Evolutionary conservation across 1,140 invertebrate species (phyloP), one percentile per base, ranked within the genome.

Genomic region (Drosophila persimilis): DNA sequence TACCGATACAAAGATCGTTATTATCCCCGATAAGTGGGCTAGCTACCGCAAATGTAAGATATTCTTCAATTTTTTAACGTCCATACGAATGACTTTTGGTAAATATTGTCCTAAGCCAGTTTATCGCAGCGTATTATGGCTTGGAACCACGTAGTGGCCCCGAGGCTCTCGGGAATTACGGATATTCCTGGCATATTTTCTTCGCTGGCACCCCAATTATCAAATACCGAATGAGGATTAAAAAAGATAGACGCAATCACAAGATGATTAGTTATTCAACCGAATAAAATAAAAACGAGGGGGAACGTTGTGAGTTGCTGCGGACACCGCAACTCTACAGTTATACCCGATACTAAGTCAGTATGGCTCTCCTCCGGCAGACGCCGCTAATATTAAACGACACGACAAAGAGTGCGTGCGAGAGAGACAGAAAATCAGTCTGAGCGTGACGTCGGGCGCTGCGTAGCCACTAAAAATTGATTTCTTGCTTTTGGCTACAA

Each of bases 181-280:
- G 74, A 46, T 67, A 85, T 85, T 70, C 77, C 44, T 78, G 62
- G 71, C 83, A 86, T 74, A 75, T 55, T 64, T 86, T 20, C 55
- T 48, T 26, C 46, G 48, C 43, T 45, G 39, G 20, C 31, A 11
- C 48, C 53, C 66, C 55, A 50, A 67, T 73, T 67, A 53, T 44
- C 51, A 55, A 72, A 72, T 20, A 41, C 55, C 39, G 31, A 75
- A 66, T 51, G 44, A 63, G 53, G 39, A 35, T 24, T 0, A 43
- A 35, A 50, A 73, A 73, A 53, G 52, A 17, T 5, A 50, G 13
- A 48, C 20, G n/a, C 50, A 50, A 50, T 20, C 31, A 8, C 47
- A 51, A 56, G 39, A 45, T 72, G 57, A 56, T 79, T 67, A 79
- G 45, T 72, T 53, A 26, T 31, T 59, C 7, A 50, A 71, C 20